Conservation (phyloP, 2,113 vertebrate species). For the Monarcha castaneiventris region DNA sequence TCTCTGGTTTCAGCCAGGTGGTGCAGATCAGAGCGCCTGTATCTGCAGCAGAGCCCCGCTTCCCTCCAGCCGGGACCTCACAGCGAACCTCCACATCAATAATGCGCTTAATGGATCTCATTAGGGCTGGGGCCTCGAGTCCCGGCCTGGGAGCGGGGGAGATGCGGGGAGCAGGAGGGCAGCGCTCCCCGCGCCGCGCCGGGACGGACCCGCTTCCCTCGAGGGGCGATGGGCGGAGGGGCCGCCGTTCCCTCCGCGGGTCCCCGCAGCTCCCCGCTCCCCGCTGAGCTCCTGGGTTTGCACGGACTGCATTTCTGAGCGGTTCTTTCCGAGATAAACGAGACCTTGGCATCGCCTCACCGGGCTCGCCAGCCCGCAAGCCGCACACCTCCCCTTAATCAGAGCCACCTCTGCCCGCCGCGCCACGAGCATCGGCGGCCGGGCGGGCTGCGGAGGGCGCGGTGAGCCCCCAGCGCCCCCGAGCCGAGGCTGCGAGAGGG, state of each 20-base stretch:
- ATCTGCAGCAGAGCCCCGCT: constrained; percentile 52
- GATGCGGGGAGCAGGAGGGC: background rate
- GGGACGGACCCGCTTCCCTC: background rate
- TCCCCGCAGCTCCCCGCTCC: background rate
- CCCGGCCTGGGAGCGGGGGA: background rate
- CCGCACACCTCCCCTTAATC: no score
- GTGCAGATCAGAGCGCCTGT: constrained; percentile 61
- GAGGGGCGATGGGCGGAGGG: background rate
- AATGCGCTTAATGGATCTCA: constrained; percentile 65
- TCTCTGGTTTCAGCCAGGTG: constrained; percentile 75
- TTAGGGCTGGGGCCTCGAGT: constrained; percentile 27
- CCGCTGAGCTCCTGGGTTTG: background rate
- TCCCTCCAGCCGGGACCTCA: constrained; percentile 63
- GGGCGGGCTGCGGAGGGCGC: background rate
- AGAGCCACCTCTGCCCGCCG: background rate
- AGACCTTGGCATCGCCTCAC: background rate
- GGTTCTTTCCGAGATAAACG: background rate
- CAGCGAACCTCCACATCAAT: constrained; percentile 65
- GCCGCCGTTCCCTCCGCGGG: background rate
- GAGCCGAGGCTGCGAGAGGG: background rate
- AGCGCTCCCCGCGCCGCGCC: background rate
- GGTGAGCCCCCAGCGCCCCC: no score
- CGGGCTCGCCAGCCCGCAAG: background rate
- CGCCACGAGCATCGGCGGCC: background rate
- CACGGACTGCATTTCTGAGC: rapidly evolving